Base-by-base conservation (phyloP, 37 sponge, comb jelly and placozoan genomes). In the Diacarnus erythraeanus region DNA sequence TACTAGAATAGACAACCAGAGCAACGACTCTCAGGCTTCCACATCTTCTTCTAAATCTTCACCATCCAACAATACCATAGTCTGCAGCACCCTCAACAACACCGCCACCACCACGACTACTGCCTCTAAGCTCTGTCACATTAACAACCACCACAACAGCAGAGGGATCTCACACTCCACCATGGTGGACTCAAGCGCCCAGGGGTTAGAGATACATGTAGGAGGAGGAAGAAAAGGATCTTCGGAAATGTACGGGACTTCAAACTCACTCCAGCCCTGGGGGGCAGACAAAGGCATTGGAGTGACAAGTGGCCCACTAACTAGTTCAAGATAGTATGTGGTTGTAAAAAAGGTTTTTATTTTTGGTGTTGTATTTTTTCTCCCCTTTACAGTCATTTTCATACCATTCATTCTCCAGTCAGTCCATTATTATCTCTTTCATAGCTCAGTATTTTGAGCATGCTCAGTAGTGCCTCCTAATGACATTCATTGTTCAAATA, bases 1-100 rank as follows among this genome's bases (percentile, higher is more conserved):
- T 30, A 69, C 74, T 18, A 59, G 81, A 73, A 74, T 87, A 15
- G 81, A 87, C 65, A 87, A 75, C 76, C 59, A 77, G 43, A 42
- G 61, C 27, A 65, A 65, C 34, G 33, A 30, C 34, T 3, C 66
- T 34, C 34, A 65, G 34, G 33, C 66, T 30, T 35, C 66, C 66
- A 65, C 9, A 5, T 18, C 33, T 31, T 3, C 66, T 6, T 30
- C 34, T 18, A 65, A 26, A 3, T 30, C 66, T 1, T 65, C 66
- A 35, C 71, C 42, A 22, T n/a, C 71, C 42, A 71, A 71, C 42
- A n/a, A n/a, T n/a, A n/a, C n/a, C n/a, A n/a, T n/a, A n/a, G 35
- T 68, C 38, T 36, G 20, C 38, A 20, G 69, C 4, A 17, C 4
- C n/a, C 42, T 5, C 26, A 40, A n/a, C 23, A n/a, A 12, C 22